A percentile compares a stretch with the other conserved stretches of the same genome.
Evolutionary conservation across 2,888 invertebrate species (phyloP).

Genomic region (Tanypteryx hageni): DNA sequence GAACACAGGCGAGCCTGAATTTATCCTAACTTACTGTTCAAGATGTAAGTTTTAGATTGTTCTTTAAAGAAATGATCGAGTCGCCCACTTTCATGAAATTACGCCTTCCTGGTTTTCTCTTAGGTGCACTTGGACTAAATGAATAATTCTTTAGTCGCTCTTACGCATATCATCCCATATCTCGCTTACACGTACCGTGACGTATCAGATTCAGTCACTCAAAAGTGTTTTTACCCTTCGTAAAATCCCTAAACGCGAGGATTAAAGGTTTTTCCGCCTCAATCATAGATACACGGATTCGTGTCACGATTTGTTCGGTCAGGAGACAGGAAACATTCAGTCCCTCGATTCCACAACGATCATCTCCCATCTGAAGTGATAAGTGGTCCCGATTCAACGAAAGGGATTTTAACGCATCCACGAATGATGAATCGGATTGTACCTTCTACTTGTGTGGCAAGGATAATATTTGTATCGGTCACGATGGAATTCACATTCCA

Average conservation of each 20-base stretch:
- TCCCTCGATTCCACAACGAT: slow-evolving; percentile 39
- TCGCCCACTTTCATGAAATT: too few species aligned
- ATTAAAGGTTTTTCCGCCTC: not conserved
- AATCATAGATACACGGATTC: slow-evolving; percentile 36
- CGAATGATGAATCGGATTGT: slow-evolving; percentile 55
- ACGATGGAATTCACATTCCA: slow-evolving; percentile 36
- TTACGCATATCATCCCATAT: too few species aligned
- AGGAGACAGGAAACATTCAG: slow-evolving; percentile 47
- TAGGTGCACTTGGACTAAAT: too few species aligned
- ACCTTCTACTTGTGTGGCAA: slow-evolving; percentile 44
- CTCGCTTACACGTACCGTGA: too few species aligned
- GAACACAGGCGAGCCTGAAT: too few species aligned
- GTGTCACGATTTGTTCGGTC: slow-evolving; percentile 51
- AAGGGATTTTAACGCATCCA: slow-evolving; percentile 53
- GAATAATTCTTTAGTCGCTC: too few species aligned
- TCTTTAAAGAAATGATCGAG: too few species aligned
- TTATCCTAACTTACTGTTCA: too few species aligned
- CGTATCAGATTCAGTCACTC: too few species aligned
- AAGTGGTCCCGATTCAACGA: slow-evolving; percentile 42
- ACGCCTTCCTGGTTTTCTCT: too few species aligned
- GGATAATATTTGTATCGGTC: slow-evolving; percentile 21
- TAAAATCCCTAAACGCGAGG: not conserved
- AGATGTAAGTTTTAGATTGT: too few species aligned
- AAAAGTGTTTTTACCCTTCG: not conserved
- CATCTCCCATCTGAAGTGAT: slow-evolving; percentile 33